Base-by-base conservation (phyloP, 2,888 invertebrate species). In the Amblyteles armatorius region DNA sequence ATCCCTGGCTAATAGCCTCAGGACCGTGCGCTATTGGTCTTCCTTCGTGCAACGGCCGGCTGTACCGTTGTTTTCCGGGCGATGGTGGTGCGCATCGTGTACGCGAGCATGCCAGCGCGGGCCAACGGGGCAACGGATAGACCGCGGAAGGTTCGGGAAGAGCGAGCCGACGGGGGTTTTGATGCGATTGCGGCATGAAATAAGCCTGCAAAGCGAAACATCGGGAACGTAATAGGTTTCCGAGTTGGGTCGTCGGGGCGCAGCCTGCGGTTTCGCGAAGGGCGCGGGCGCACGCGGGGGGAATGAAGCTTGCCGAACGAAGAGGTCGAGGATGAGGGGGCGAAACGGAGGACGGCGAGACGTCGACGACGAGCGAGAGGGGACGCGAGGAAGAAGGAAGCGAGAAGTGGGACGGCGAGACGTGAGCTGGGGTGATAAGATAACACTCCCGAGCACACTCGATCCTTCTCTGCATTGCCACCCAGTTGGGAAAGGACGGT, bases 101-200 rank as follows among this genome's bases (percentile, higher is more conserved):
- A 60, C 60, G n/a, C 13, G 29, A 7, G 33, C 19, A 60, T 55
- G 40, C 40, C 48, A 40, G 67, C 26, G 36, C 52, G 22, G 68
- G 40, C 68, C 11, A 16, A 55, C 50, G 55, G 40, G 71, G 55
- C 60, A 65, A n/a, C 63, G 36, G 67, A 52, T 55, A 50, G 67
- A 63, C 48, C 19, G 73, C 11, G 52, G 55, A 60, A 55, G 29
- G 80, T 9, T 52, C 48, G 19, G 50, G 33, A 50, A 9, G 26
- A 72, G 65, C 44, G 60, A 52, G 73, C 57, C 29, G 19, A 69
- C 63, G 55, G 19, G 72, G 74, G 57, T 44, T 79, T 87, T 87
- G 90, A 91, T 90, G 87, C 90, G 90, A 91, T 91, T 91, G 91
- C 87, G 90, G 91, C 80, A 87, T 86, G 88, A 89, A 91, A 90